These are phyloP conservation scores for Phenacoccus solenopsis DNA, from an alignment of 1,140 invertebrate genomes.

Conservation along the genomic window DNA sequence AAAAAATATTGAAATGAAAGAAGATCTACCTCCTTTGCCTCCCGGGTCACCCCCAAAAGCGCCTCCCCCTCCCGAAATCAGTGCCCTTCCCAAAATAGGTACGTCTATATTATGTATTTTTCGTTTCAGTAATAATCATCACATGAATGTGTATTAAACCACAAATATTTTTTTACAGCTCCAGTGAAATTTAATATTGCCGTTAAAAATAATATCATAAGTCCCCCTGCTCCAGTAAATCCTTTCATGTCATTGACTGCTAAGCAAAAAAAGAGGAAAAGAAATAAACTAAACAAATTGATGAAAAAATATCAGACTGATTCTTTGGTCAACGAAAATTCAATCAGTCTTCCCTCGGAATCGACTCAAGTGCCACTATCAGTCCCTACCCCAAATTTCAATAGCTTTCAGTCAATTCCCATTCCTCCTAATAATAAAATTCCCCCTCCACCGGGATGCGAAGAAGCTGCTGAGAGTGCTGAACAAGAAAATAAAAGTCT, in stretches of 20 bases:
- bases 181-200: neutral
- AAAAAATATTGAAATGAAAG: neutral
- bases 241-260: neutral
- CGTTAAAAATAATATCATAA: neutral
- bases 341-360: neutral
- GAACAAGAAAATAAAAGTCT: neutral
- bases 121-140: neutral
- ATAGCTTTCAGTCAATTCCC: neutral
- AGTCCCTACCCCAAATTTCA: neutral
- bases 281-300: neutral
- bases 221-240: neutral
- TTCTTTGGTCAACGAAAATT: neutral
- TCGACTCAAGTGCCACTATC: neutral
- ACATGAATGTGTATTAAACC: neutral
- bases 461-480: neutral
- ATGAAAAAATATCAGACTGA: conserved; percentile 5
- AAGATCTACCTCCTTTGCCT: neutral
- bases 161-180: neutral
- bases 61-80: neutral
- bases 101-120: neutral
- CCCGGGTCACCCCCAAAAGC: neutral
- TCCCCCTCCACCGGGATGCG: neutral
- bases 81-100: neutral
- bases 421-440: neutral
- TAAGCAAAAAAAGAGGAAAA: neutral